phyloP scores from a whole-genome alignment of 92 coral and sea anemone species.

The Phenganax subtilis region DNA sequence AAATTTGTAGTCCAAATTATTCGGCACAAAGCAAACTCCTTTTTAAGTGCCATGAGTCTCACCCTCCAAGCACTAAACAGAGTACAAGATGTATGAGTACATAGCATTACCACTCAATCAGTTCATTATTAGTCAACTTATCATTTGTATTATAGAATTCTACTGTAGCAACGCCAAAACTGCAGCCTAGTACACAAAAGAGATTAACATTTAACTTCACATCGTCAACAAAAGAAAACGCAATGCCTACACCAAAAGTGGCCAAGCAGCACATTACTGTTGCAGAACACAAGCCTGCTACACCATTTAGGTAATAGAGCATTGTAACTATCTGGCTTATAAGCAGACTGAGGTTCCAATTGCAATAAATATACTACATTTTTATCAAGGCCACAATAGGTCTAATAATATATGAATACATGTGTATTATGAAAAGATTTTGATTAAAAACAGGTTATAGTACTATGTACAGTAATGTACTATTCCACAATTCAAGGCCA shows the following conservation, averaged over 20 bases:
- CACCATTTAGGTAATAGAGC: slow-evolving; percentile 27
- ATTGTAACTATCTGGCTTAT: not conserved
- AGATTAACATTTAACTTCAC: slow-evolving; percentile 10
- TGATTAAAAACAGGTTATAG: no score
- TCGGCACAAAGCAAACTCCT: no score
- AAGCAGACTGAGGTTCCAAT: not conserved
- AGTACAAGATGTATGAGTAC: no score
- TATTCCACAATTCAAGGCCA: no score
- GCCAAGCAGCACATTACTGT: slow-evolving; percentile 5
- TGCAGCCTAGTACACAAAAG: not conserved
- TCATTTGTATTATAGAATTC: not conserved
- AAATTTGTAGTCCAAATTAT: no score
- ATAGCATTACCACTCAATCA: no score
- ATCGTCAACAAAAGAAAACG: slow-evolving; percentile 19
- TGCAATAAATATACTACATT: not conserved
- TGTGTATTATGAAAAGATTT: no score
- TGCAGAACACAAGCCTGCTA: slow-evolving; percentile 1
- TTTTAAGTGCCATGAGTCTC: no score
- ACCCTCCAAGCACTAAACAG: no score
- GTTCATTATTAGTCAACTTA: no score
- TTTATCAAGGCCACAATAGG: not conserved
- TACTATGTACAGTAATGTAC: no score
- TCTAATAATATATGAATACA: no score
- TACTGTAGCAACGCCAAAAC: not conserved
- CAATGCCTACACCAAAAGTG: not conserved